Evolutionary conservation across 2,797 vertebrate species (phyloP), one percentile per base, ranked within the genome.

Genomic region (Enteromius unitaeniatus): DNA sequence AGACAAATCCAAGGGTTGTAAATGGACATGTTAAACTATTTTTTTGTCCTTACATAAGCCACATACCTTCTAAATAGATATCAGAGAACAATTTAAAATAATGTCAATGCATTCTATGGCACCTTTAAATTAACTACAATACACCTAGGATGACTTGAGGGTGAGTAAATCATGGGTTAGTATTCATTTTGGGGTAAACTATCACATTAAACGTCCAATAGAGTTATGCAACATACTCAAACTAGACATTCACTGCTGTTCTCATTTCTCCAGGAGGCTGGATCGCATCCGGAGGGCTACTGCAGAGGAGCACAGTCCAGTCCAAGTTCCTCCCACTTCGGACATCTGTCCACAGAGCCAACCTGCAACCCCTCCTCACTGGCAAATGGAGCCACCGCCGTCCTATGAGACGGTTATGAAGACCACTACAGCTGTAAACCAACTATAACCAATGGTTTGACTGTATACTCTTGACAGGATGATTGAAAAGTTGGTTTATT

Each of bases 351-450:
- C 88, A 49, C 84, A 85, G 9, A 88, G 62, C 55, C 79, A 86
- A 87, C 95, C 92, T 14, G 93, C 37, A 74, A 92, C 73, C 0
- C 92, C 91, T 0, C 94, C 90, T 1, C 93, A 91, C 79, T 97
- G 96, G 94, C 94, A 95, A 5, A 94, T 94, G 91, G 93, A 89
- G 73, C 93, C 90, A 0, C 94, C 94, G 0, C 95, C 96, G 0
- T 92, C 93, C 6, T 96, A 96, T 37, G 95, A 88, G 89, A 95
- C 94, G 3, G 94, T 96, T 90, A 96, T 97, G 92, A 96, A 96
- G 88, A 94, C 89, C 70, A 85, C 91, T 88, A 88, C 90, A 6
- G 76, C 92, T 55, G 62, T 92, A 88, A 89, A 82, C 77, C 86
- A 82, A 42, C 45, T 28, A 26, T 87, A 73, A 86, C 65, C 21